A percentile compares a stretch with the other conserved stretches of the same genome.
Conservation (phyloP, 2,797 vertebrate species). For the Todus mexicanus region DNA sequence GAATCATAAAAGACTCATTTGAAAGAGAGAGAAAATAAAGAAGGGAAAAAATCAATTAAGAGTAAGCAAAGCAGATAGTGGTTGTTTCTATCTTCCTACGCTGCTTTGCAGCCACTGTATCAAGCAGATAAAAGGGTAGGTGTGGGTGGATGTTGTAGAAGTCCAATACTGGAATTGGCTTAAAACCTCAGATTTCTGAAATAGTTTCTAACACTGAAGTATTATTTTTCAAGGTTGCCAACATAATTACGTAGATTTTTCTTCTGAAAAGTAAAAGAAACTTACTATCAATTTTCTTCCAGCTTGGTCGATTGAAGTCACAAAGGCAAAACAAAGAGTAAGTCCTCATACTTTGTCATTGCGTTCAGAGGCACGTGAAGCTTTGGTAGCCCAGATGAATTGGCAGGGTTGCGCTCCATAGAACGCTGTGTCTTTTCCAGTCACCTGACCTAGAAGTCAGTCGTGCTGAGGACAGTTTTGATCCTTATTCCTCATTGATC, state of each 20-base stretch:
- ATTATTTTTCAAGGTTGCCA: background rate
- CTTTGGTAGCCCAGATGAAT: background rate
- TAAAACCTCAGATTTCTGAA: background rate
- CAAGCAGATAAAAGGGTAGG: background rate
- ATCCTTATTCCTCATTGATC: background rate
- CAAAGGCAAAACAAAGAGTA: background rate
- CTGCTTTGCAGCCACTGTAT: background rate
- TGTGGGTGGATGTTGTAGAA: background rate
- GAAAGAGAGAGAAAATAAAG: background rate
- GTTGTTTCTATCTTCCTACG: constrained; percentile 28
- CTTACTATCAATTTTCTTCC: background rate
- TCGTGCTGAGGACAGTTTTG: background rate
- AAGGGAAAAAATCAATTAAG: constrained; percentile 11
- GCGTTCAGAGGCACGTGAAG: background rate
- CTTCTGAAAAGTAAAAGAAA: background rate
- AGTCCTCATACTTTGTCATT: background rate
- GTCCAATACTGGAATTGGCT: background rate
- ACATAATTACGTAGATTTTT: background rate
- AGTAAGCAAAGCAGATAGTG: constrained; percentile 26
- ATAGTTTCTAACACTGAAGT: background rate
- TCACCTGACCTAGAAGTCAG: background rate
- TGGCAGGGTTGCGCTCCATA: background rate
- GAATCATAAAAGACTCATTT: constrained; percentile 45
- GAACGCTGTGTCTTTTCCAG: background rate
- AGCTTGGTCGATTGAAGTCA: background rate